These are phyloP conservation scores for Dromas ardeola DNA, from an alignment of 2,113 vertebrate species.

Conservation along the genomic window DNA sequence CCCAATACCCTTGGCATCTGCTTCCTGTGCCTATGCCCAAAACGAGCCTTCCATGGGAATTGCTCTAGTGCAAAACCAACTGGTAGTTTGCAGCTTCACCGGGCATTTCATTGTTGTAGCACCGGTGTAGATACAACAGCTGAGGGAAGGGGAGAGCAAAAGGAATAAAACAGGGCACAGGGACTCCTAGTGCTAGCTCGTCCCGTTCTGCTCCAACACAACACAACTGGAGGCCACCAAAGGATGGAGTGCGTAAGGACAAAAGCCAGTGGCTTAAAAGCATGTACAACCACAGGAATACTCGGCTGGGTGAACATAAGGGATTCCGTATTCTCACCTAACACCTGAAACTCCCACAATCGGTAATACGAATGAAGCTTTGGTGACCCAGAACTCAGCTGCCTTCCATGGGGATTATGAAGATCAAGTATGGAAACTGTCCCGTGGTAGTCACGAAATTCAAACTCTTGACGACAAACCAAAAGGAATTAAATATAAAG, in stretches of 20 bases:
- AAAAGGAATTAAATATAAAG: background rate
- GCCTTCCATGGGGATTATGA: background rate
- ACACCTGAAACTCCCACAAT: background rate
- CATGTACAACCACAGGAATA: background rate
- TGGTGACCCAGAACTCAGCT: background rate
- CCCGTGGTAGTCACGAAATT: background rate
- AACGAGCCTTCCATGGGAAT: background rate
- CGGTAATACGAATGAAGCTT: background rate
- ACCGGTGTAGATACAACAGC: background rate
- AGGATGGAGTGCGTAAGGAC: background rate
- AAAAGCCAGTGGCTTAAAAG: background rate
- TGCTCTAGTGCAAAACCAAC: background rate
- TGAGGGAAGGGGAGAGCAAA: background rate
- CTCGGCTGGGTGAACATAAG: background rate
- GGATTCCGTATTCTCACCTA: background rate
- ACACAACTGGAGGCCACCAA: background rate
- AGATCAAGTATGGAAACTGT: background rate
- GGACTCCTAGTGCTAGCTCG: background rate
- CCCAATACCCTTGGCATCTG: background rate
- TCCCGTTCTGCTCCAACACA: background rate
- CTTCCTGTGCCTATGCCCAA: background rate
- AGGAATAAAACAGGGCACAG: background rate
- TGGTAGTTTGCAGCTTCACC: background rate
- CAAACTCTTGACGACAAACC: background rate
- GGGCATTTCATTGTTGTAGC: background rate